phyloP scores from a whole-genome alignment of 2,888 invertebrate species.

The Ectemnius cavifrons region DNA sequence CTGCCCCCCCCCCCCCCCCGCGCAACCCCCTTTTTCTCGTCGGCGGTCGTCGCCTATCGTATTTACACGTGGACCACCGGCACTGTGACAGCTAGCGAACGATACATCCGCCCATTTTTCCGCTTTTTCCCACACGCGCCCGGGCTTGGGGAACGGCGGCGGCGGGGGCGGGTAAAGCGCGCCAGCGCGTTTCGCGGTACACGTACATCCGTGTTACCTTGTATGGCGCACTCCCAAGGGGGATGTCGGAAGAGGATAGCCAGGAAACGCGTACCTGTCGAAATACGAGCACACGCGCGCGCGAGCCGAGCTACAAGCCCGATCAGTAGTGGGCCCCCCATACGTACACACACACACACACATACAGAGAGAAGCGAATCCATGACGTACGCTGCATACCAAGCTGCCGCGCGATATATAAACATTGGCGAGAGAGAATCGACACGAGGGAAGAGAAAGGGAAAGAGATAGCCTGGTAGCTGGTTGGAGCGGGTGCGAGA shows the following conservation, averaged over 20 bases:
- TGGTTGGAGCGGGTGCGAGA: constrained; percentile 29
- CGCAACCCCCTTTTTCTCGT: not conserved
- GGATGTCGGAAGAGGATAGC: constrained; percentile 43
- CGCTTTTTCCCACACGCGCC: constrained; percentile 42
- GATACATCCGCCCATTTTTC: constrained; percentile 63
- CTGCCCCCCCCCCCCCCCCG: too few species aligned
- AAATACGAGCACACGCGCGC: constrained; percentile 3
- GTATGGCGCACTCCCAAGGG: constrained; percentile 36
- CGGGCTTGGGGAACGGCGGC: not conserved
- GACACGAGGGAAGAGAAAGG: not conserved
- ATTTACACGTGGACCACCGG: constrained; percentile 46
- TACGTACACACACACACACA: too few species aligned
- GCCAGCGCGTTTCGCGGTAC: constrained; percentile 4
- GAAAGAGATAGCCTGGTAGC: too few species aligned
- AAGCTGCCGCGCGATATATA: constrained; percentile 53
- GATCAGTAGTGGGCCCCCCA: not conserved
- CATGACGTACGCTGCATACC: constrained; percentile 58
- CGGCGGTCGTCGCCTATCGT: constrained; percentile 27
- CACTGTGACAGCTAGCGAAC: constrained; percentile 53
- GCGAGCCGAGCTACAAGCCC: not conserved
- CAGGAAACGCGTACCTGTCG: constrained; percentile 23
- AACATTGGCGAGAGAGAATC: constrained; percentile 53
- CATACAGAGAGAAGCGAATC: constrained; percentile 16
- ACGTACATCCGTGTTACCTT: constrained; percentile 35
- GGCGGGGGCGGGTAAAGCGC: not conserved